Conservation (phyloP, 2,113 vertebrate species). For the Tragulus kanchil region DNA sequence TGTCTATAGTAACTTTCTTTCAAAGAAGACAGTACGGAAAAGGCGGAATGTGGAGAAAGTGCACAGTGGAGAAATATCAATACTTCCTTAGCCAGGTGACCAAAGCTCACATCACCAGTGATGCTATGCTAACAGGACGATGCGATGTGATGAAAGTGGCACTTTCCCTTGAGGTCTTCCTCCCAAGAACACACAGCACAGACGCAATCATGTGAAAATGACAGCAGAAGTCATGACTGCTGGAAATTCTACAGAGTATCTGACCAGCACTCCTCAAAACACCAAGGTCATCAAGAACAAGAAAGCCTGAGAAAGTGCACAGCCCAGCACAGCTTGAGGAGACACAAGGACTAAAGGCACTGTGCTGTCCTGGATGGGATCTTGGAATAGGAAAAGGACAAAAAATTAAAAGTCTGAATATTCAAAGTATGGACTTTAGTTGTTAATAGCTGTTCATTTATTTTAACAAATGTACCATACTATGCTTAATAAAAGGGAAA, state of each 20-base stretch:
- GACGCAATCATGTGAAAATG: background rate
- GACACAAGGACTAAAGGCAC: background rate
- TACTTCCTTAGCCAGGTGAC: background rate
- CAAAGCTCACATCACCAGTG: background rate
- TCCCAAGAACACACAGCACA: background rate
- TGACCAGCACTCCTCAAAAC: background rate
- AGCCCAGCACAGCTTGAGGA: background rate
- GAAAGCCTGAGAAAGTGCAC: background rate
- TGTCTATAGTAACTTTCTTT: background rate
- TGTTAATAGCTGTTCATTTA: background rate
- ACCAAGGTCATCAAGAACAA: background rate
- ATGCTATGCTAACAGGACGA: background rate
- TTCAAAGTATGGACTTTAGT: constrained; percentile 13
- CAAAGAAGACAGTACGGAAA: background rate
- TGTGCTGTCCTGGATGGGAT: background rate
- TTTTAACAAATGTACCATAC: constrained; percentile 3
- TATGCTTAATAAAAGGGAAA: background rate
- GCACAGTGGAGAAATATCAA: background rate
- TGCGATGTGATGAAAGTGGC: background rate
- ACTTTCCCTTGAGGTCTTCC: background rate
- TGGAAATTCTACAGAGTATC: background rate
- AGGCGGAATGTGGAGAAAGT: background rate
- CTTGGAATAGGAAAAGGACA: background rate
- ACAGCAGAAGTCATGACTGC: background rate
- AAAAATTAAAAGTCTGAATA: constrained; percentile 35